These are phyloP conservation scores for Rhagium mordax DNA, from an alignment of 2,888 invertebrate genomes.

Conservation along the genomic window DNA sequence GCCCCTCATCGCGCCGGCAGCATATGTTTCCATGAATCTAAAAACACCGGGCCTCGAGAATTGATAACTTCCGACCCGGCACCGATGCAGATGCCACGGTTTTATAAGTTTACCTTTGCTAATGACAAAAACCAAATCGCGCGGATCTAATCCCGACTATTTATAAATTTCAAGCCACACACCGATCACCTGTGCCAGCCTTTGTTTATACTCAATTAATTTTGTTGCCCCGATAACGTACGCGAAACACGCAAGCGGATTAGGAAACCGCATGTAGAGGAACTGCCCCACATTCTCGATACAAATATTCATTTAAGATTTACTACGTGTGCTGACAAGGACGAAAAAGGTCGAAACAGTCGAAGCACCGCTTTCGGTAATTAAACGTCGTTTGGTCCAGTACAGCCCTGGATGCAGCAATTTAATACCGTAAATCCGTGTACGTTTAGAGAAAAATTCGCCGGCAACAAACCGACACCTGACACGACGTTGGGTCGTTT, in stretches of 20 bases:
- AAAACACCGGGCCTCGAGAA: slow-evolving; percentile 55
- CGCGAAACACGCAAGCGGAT: neutral
- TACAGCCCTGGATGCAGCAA: neutral
- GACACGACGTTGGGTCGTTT: neutral
- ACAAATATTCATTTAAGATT: too few species aligned
- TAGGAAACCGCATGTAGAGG: neutral
- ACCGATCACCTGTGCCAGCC: neutral
- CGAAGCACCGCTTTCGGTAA: too few species aligned
- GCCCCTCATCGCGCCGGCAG: slow-evolving; percentile 38
- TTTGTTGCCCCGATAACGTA: neutral
- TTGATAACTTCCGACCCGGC: slow-evolving; percentile 59
- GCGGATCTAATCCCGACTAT: slow-evolving; percentile 8
- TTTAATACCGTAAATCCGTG: neutral
- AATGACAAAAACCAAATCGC: slow-evolving; percentile 16
- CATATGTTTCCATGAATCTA: slow-evolving; percentile 63
- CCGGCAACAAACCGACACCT: neutral
- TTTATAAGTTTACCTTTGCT: neutral
- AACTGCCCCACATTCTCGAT: too few species aligned
- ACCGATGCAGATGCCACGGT: slow-evolving; percentile 34
- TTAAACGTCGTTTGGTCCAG: too few species aligned
- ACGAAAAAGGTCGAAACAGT: too few species aligned
- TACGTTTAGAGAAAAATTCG: neutral
- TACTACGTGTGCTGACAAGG: too few species aligned
- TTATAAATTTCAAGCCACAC: slow-evolving; percentile 12
- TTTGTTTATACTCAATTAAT: slow-evolving; percentile 6